Evolutionary conservation across 2,797 vertebrate genomes (phyloP).

Genomic region (Cyclura pinguis): DNA sequence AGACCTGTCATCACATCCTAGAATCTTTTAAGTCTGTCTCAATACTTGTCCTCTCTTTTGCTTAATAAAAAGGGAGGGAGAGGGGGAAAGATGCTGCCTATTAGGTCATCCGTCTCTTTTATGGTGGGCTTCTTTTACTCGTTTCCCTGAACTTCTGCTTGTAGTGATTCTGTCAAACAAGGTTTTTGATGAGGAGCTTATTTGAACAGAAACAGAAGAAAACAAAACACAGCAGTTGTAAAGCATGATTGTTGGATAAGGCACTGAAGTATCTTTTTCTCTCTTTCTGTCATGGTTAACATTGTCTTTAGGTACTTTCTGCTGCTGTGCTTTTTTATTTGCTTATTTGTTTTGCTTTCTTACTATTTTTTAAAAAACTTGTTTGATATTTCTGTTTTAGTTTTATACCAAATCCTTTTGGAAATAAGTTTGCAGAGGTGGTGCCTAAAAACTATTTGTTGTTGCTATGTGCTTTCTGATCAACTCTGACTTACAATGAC

Average conservation of each 20-base stretch:
- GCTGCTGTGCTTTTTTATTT: neutral
- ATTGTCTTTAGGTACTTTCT: neutral
- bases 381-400: neutral
- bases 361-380: neutral
- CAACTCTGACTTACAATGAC: too few species aligned
- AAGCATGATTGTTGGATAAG: neutral
- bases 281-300: neutral
- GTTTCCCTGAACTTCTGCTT: slow-evolving; percentile 20
- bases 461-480: too few species aligned
- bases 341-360: neutral
- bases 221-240: neutral
- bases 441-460: neutral
- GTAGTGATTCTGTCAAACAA: neutral
- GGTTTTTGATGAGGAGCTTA: slow-evolving; percentile 26
- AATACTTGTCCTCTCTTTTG: slow-evolving; percentile 50
- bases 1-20: slow-evolving; percentile 71
- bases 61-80: slow-evolving; percentile 44
- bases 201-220: slow-evolving; percentile 21
- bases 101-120: slow-evolving; percentile 51
- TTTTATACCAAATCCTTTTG: neutral
- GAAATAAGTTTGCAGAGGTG: neutral
- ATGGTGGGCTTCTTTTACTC: slow-evolving; percentile 14
- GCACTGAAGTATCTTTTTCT: neutral
- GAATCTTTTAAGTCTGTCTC: slow-evolving; percentile 69
- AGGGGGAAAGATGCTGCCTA: neutral